Base-by-base conservation (phyloP, 2,888 invertebrate species). In the Nomada fucata region DNA sequence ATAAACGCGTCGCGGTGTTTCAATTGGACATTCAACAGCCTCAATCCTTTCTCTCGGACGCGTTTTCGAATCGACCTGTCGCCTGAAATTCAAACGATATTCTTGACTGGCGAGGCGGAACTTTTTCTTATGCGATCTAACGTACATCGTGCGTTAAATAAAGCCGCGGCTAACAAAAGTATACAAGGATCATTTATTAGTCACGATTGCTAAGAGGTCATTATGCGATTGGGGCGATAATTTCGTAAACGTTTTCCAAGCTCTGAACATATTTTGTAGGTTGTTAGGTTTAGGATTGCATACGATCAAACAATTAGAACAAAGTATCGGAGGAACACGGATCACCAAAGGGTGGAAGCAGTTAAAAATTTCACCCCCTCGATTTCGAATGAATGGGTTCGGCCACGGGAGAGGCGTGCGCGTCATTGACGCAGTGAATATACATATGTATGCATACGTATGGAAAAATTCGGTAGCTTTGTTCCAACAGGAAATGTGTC, bases 381-480 rank as follows among this genome's bases (percentile, higher is more conserved):
- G 64, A 47, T 52, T 26, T 13, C 36, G 52, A 47, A 61, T 53
- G 52, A 57, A 59, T 65, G 23, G 60, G 57, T 15, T 36, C 7
- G 50, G 23, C 26, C 60, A 69, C 57, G 77, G 57, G 50, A 76
- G 70, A 69, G 79, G 68, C 65, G 61, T 55, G 76, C 73, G 18
- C 67, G 55, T 69, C 68, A 67, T 71, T 57, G 69, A 36, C 29
- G 13, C 55, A 59, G 55, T 63, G 75, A 82, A 76, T 74, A 69
- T 71, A 23, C 23, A 23, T 23, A 23, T 23, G 23, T 23, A 57
- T 47, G 68, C 65, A 44, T 82, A 76, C 71, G 63, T 71, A 57
- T 47, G 68, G 63, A 53, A 84, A 13, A 79, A 85, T 83, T 77
- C 82, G 42, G 61, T 76, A 57, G 79, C 74, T 79, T 86, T 82